Evolutionary conservation across 2,113 vertebrate genomes (phyloP).

Genomic region (Mandrillus leucophaeus): DNA sequence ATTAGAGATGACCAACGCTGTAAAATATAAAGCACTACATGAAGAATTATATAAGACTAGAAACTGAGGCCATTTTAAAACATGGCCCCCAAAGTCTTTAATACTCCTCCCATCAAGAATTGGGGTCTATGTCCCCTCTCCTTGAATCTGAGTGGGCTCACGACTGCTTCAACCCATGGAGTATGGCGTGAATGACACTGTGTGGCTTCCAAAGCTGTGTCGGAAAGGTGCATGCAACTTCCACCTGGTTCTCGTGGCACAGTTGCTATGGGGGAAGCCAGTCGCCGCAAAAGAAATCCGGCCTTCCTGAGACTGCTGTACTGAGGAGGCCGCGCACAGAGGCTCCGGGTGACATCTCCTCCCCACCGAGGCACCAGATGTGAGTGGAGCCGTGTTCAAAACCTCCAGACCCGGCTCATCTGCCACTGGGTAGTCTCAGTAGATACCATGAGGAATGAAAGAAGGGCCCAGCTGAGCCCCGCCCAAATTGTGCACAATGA

Average conservation of each 20-base stretch:
- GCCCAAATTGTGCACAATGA: neutral
- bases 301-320: neutral
- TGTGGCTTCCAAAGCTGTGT: neutral
- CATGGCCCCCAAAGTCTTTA: neutral
- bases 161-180: neutral
- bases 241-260: neutral
- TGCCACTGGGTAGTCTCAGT: neutral
- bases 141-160: neutral
- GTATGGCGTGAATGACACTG: neutral
- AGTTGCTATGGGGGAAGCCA: neutral
- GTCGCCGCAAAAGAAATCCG: neutral
- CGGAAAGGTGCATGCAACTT: neutral
- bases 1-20: neutral
- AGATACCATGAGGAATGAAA: neutral
- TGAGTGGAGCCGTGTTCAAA: neutral
- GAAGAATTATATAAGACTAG: neutral
- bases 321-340: neutral
- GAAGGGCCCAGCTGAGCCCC: constrained; percentile 12
- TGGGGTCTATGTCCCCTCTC: neutral
- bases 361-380: neutral
- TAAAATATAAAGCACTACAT: neutral
- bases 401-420: neutral
- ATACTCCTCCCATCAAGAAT: neutral
- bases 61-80: constrained; percentile 20
- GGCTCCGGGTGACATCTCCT: neutral